Conservation (phyloP, 1,140 invertebrate species). For the Mya arenaria region DNA sequence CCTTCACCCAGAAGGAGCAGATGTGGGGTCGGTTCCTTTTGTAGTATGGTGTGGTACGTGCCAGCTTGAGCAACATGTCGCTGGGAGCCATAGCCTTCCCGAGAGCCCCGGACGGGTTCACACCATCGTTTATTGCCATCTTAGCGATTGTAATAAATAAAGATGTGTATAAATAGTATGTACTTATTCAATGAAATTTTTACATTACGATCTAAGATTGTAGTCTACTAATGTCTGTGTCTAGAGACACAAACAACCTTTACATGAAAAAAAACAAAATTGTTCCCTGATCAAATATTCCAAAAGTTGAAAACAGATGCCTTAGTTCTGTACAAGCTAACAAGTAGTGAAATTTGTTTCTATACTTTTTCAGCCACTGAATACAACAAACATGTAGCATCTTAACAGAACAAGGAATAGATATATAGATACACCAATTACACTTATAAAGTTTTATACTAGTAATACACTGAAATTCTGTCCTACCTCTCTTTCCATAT, state of each 20-base stretch:
- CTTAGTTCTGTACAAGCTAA: no score
- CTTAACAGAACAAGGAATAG: no score
- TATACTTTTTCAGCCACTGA: background rate
- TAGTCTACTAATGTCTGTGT: no score
- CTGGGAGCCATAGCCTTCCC: constrained; percentile 83
- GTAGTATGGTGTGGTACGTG: constrained; percentile 98
- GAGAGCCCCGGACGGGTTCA: constrained; percentile 81
- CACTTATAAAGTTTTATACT: background rate
- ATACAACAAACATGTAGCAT: background rate
- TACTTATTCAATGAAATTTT: no score
- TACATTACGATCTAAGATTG: no score
- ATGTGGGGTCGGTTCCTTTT: constrained; percentile 99
- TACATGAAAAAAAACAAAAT: background rate
- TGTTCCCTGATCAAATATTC: background rate
- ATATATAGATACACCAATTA: background rate
- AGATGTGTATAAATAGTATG: no score
- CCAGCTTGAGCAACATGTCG: constrained; percentile 96
- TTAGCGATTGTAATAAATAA: constrained; percentile 62
- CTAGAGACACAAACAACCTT: no score
- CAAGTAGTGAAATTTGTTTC: no score
- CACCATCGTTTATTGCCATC: constrained; percentile 82
- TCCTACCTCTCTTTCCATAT: constrained; percentile 81
- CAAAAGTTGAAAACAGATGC: background rate
- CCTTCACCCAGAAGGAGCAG: constrained; percentile 99
- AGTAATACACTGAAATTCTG: background rate